phyloP scores from a whole-genome alignment of 2,888 invertebrate genomes.

The Dendrolimus pini region DNA sequence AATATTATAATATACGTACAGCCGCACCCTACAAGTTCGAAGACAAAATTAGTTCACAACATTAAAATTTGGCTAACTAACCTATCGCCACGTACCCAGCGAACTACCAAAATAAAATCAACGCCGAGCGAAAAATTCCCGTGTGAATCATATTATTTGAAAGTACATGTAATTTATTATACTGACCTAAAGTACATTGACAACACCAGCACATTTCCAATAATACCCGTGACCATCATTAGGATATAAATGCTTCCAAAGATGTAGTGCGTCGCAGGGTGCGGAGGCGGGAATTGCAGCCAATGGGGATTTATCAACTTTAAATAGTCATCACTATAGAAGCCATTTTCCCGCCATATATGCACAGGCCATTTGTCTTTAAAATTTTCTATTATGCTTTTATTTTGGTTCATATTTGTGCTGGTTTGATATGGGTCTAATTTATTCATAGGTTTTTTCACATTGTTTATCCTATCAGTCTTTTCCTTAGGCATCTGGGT shows the following conservation, averaged over 20 bases:
- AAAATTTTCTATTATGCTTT: slow-evolving; percentile 38
- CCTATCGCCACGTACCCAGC: too few species aligned
- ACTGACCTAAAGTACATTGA: slow-evolving; percentile 83
- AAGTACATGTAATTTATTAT: neutral
- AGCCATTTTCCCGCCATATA: slow-evolving; percentile 69
- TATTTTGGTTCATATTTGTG: slow-evolving; percentile 10
- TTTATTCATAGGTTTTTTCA: slow-evolving; percentile 10
- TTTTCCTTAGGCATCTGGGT: slow-evolving; percentile 16
- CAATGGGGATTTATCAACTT: slow-evolving; percentile 81
- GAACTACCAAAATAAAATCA: too few species aligned
- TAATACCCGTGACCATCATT: slow-evolving; percentile 78
- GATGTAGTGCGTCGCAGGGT: slow-evolving; percentile 71
- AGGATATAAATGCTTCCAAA: slow-evolving; percentile 79
- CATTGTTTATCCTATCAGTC: slow-evolving; percentile 17
- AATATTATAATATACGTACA: too few species aligned
- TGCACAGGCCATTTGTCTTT: slow-evolving; percentile 56
- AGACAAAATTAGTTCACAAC: too few species aligned
- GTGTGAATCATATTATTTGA: too few species aligned
- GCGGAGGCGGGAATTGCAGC: slow-evolving; percentile 81
- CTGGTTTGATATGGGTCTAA: slow-evolving; percentile 12
- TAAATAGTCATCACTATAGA: slow-evolving; percentile 76
- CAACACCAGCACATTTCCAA: slow-evolving; percentile 83
- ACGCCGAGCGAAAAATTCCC: too few species aligned
- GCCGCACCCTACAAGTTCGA: too few species aligned
- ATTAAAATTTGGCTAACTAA: too few species aligned